phyloP scores from a whole-genome alignment of 2,113 vertebrate species.

The Spheniscus mendiculus region DNA sequence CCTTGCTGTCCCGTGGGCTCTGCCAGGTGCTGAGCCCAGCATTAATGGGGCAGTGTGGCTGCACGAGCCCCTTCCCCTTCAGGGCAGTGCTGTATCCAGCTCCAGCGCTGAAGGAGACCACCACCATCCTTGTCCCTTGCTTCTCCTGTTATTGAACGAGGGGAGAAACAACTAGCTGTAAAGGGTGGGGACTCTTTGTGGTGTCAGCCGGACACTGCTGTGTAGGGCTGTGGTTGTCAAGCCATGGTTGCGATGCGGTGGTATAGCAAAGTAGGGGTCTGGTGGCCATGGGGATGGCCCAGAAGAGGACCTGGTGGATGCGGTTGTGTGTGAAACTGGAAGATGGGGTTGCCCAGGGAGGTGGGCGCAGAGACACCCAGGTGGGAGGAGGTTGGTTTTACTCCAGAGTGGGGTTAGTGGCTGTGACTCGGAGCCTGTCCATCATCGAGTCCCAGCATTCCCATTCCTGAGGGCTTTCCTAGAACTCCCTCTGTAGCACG shows the following conservation, averaged over 20 bases:
- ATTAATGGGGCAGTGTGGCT: rapidly evolving
- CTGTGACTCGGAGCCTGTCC: not conserved
- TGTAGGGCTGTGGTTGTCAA: not conserved
- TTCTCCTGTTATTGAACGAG: not conserved
- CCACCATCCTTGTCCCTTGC: not conserved
- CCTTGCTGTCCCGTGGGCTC: rapidly evolving
- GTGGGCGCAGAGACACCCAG: not conserved
- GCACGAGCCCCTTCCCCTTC: not conserved
- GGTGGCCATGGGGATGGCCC: not conserved
- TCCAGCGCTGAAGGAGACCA: not conserved
- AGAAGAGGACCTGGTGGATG: not conserved
- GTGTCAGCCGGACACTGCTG: rapidly evolving
- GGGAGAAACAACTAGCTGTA: not conserved
- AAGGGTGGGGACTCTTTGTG: not conserved
- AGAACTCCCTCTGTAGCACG: not conserved
- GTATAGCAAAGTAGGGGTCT: not conserved
- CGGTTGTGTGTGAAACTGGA: not conserved
- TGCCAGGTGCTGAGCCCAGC: not conserved
- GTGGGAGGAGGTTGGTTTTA: not conserved
- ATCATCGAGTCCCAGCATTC: not conserved
- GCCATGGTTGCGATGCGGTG: not conserved
- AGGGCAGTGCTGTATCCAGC: not conserved
- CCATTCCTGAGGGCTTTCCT: not conserved
- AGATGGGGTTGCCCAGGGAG: not conserved
- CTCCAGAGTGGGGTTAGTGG: not conserved